Percentiles rank a stretch among this genome's conserved stretches.
Conservation (phyloP, 2,113 vertebrate species). For the Neolamprologus falcicula region DNA sequence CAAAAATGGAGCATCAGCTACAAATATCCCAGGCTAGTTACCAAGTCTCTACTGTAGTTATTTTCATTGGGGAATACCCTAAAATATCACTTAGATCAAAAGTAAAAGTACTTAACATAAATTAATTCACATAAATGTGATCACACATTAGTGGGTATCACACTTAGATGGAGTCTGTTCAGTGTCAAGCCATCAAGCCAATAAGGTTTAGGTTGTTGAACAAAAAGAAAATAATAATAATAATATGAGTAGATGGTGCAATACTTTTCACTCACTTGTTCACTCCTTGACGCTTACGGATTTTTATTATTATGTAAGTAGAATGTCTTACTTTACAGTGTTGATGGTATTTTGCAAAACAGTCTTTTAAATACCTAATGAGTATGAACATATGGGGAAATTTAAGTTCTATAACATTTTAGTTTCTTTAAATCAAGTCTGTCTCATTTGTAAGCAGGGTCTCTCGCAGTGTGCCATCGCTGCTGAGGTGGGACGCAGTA, state of each 20-base stretch:
- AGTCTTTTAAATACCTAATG: background rate
- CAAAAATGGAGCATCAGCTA: background rate
- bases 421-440: background rate
- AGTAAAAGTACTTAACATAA: background rate
- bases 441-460: background rate
- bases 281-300: background rate
- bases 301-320: background rate
- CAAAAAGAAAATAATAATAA: background rate
- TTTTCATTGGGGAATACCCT: too few relatives aligned
- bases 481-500: background rate
- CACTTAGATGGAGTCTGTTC: background rate
- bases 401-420: background rate
- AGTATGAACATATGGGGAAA: background rate
- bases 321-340: background rate
- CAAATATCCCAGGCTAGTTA: background rate
- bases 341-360: background rate
- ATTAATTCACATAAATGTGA: background rate
- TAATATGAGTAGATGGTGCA: background rate
- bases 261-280: background rate
- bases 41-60: background rate
- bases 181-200: background rate
- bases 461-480: background rate
- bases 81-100: background rate
- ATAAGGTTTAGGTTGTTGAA: rapidly evolving
- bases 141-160: background rate